These are phyloP conservation scores for Gopherus evgoodei DNA, from an alignment of 2,113 vertebrate genomes.

Conservation along the genomic window DNA sequence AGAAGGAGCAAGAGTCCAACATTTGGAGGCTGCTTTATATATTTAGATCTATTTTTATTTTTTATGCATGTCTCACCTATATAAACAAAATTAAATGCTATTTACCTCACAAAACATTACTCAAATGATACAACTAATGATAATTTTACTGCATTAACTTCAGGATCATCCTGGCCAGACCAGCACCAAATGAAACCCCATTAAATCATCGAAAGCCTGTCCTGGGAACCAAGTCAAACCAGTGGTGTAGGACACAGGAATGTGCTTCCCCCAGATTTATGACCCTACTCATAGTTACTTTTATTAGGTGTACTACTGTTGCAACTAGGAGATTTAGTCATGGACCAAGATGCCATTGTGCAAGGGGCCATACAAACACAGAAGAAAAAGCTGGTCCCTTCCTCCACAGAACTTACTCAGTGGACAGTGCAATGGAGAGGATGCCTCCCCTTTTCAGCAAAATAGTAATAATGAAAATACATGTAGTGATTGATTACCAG, in stretches of 20 bases:
- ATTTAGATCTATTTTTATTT: not conserved
- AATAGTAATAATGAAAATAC: not conserved
- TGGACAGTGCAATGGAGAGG: no score
- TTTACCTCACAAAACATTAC: not conserved
- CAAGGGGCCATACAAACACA: not conserved
- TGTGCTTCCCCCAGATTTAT: rapidly evolving
- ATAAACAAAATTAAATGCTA: not conserved
- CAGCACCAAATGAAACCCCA: not conserved
- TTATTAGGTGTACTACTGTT: not conserved
- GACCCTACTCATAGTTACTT: rapidly evolving
- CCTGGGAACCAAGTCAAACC: rapidly evolving
- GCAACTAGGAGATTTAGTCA: not conserved
- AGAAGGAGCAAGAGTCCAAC: not conserved
- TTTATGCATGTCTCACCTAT: not conserved
- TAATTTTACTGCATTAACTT: not conserved
- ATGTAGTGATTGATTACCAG: not conserved
- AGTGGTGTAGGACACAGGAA: rapidly evolving
- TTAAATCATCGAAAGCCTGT: rapidly evolving
- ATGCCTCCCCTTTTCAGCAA: not conserved
- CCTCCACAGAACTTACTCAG: not conserved
- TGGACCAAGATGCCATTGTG: not conserved
- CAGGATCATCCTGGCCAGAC: not conserved
- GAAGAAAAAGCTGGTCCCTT: not conserved
- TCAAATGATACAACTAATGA: not conserved
- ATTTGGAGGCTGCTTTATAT: not conserved